Percentiles rank a stretch among this genome's conserved stretches.
These are phyloP conservation scores for Cryptotis parvus DNA, from an alignment of 2,113 vertebrate species.

Conservation along the genomic window DNA sequence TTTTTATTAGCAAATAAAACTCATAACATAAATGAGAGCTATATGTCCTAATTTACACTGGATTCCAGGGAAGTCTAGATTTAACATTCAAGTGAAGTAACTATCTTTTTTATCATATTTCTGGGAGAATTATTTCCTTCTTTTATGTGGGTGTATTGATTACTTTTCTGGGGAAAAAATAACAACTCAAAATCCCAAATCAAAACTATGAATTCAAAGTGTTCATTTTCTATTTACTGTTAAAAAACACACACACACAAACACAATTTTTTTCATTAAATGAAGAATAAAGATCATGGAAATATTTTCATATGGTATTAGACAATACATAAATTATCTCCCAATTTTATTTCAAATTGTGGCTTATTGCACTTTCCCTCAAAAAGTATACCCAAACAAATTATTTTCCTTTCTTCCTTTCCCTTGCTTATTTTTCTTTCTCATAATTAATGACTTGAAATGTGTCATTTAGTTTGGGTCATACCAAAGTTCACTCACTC, in stretches of 20 bases:
- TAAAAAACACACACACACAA: conserved; percentile 32
- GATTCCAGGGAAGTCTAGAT: background rate
- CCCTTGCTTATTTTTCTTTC: background rate
- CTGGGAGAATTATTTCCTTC: conserved; percentile 16
- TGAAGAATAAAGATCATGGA: conserved; percentile 7
- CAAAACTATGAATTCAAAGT: background rate
- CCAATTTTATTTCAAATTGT: conserved; percentile 48
- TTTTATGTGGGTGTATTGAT: background rate
- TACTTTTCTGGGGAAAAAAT: conserved; percentile 25
- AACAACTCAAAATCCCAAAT: too few species aligned
- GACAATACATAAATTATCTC: background rate
- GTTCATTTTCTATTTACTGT: conserved; percentile 4
- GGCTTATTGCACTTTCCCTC: background rate
- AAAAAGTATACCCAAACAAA: background rate
- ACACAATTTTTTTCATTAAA: background rate
- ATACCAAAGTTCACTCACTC: background rate
- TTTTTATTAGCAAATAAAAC: background rate
- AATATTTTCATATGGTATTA: conserved; percentile 40
- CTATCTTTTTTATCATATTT: background rate
- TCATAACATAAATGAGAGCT: background rate
- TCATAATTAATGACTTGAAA: background rate
- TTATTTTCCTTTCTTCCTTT: background rate
- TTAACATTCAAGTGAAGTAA: background rate
- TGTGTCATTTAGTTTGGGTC: background rate
- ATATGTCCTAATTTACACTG: background rate